Conservation (phyloP, 2,113 vertebrate species). For the Cynopterus brachyotis region DNA sequence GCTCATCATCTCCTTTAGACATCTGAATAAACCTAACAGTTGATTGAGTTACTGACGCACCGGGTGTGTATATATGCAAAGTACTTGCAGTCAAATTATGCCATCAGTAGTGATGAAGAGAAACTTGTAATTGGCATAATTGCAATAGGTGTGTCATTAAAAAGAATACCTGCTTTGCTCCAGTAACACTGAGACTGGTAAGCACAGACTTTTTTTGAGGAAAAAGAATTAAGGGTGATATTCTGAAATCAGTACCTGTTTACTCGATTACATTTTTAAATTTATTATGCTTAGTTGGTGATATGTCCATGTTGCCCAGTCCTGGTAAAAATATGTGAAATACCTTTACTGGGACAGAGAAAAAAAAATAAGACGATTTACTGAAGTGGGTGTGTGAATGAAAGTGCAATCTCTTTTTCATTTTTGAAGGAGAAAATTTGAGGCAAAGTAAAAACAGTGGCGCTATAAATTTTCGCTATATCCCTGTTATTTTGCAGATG, state of each 20-base stretch:
- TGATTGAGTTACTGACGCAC: conserved; percentile 39
- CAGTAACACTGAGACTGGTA: background rate
- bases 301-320: background rate
- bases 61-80: background rate
- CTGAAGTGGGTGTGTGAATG: background rate
- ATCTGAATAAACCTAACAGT: conserved; percentile 35
- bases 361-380: background rate
- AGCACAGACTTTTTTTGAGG: background rate
- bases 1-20: conserved; percentile 40
- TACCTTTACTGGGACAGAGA: background rate
- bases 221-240: background rate
- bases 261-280: background rate
- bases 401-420: background rate
- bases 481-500: background rate
- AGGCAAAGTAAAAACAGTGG: background rate
- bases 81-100: background rate
- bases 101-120: conserved; percentile 63
- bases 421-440: background rate
- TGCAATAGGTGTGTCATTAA: conserved; percentile 63
- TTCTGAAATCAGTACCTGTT: background rate
- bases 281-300: background rate
- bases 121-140: background rate
- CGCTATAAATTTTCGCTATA: background rate
- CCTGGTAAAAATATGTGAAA: background rate
- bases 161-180: background rate